These are phyloP conservation scores for Heliconius congener DNA, from an alignment of 1,140 invertebrate species.

Conservation along the genomic window DNA sequence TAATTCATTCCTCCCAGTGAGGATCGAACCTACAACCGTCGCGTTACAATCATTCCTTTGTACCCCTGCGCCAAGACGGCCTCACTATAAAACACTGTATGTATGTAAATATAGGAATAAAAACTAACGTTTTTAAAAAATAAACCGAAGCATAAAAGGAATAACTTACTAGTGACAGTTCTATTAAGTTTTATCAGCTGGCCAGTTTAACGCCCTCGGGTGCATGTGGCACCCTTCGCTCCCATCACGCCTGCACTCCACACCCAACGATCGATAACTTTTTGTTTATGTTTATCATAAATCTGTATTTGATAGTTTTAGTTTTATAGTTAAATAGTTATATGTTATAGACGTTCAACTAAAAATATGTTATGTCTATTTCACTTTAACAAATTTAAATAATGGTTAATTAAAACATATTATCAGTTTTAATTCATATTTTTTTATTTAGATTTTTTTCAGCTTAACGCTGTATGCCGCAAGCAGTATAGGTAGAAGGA, in stretches of 20 bases:
- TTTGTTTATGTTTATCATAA: slow-evolving; percentile 22
- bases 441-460: no score
- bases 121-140: slow-evolving; percentile 4
- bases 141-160: neutral
- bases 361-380: no score
- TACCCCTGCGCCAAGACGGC: no score
- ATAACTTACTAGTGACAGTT: slow-evolving; percentile 12
- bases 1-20: no score
- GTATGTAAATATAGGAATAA: neutral
- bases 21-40: no score
- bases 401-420: no score
- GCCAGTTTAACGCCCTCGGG: slow-evolving; percentile 26
- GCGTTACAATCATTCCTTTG: no score
- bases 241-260: slow-evolving; percentile 29
- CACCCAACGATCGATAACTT: slow-evolving; percentile 30
- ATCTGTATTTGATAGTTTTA: neutral
- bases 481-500: no score
- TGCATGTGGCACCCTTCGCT: slow-evolving; percentile 28
- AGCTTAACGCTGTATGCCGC: no score
- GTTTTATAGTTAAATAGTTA: neutral
- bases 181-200: slow-evolving; percentile 39
- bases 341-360: no score
- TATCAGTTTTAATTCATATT: no score
- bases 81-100: neutral
- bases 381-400: no score